phyloP scores from a whole-genome alignment of 2,797 vertebrate genomes.

The Lepus oiostolus region DNA sequence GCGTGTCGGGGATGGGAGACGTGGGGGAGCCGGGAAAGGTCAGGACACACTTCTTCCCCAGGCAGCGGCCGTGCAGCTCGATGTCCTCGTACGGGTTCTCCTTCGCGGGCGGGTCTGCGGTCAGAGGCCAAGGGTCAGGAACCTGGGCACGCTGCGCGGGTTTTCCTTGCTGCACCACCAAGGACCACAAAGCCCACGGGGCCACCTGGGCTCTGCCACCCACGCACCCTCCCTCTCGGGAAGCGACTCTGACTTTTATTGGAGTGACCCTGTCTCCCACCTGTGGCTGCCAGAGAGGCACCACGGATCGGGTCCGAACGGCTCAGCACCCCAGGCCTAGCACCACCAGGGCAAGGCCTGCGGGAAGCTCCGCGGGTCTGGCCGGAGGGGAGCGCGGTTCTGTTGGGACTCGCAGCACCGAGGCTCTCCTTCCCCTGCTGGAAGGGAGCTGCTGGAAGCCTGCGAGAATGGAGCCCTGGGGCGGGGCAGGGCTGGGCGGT shows the following conservation, averaged over 20 bases:
- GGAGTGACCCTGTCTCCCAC: background rate
- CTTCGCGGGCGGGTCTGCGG: constrained; percentile 94
- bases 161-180: background rate
- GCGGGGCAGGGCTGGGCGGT: background rate
- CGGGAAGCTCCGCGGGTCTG: background rate
- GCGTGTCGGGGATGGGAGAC: constrained; percentile 92
- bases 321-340: background rate
- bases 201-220: background rate
- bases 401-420: background rate
- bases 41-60: constrained; percentile 92
- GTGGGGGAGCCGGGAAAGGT: constrained; percentile 91
- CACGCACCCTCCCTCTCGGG: background rate
- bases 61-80: constrained; percentile 93
- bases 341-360: background rate
- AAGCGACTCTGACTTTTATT: background rate
- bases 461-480: background rate
- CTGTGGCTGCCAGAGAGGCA: background rate
- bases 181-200: background rate
- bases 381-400: background rate
- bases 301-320: background rate
- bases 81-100: constrained; percentile 99
- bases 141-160: background rate
- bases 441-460: background rate
- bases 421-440: background rate
- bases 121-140: constrained; percentile 71